phyloP scores from a whole-genome alignment of 1,140 invertebrate species.

The Pogonognathellus flavescens region DNA sequence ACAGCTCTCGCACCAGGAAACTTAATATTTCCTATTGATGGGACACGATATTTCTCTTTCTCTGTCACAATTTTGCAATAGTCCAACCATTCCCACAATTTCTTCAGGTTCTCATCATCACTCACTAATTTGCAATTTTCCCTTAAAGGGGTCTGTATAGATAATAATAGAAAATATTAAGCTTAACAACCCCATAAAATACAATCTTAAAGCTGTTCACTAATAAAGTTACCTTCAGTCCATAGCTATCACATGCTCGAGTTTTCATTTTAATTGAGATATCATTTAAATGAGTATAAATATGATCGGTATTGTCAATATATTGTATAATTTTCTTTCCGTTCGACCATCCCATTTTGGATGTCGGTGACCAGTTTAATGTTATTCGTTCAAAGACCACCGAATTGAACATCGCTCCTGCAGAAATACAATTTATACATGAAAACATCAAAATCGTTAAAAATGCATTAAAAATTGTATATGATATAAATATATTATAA shows the following conservation, averaged over 20 bases:
- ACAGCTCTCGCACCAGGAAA: constrained; percentile 77
- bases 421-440: constrained; percentile 64
- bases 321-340: constrained; percentile 78
- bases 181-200: neutral
- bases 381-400: constrained; percentile 86
- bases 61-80: constrained; percentile 80
- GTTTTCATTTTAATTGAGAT: constrained; percentile 81
- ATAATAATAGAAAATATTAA: constrained; percentile 5
- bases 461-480: neutral
- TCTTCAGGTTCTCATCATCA: constrained; percentile 72
- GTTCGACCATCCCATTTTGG: constrained; percentile 81
- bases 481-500: neutral
- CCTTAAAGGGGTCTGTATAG: constrained; percentile 72
- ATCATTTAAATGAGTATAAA: constrained; percentile 76
- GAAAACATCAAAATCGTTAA: neutral
- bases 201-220: constrained; percentile 1
- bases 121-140: constrained; percentile 65
- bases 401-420: constrained; percentile 78
- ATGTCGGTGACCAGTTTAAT: constrained; percentile 81
- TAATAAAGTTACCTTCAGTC: constrained; percentile 76
- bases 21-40: constrained; percentile 72
- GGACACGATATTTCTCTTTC: constrained; percentile 74
- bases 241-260: constrained; percentile 82
- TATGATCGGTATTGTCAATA: constrained; percentile 72
- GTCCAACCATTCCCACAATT: constrained; percentile 82